Base-by-base conservation (phyloP, 2,888 invertebrate genomes). In the Neoscelio sp. region DNA sequence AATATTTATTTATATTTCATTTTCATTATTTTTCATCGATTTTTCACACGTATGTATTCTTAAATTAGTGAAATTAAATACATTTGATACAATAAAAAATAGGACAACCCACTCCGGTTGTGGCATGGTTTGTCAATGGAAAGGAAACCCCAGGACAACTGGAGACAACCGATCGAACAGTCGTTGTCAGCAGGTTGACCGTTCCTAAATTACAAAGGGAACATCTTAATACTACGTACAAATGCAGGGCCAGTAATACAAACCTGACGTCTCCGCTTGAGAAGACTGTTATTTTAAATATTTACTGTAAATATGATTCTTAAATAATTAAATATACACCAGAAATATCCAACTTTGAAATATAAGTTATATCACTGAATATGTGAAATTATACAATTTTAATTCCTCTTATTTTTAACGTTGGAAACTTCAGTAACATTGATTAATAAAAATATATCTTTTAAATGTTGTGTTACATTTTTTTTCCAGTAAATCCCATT, bases 211-310 rank as follows among this genome's bases (percentile, higher is more conserved):
- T 97, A 64, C 94, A 93, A 82, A 92, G 97, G 82, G 94, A 93
- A 77, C 95, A 96, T 84, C 92, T 96, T 70, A 96, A 97, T 90
- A 95, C 96, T 35, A 96, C 96, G 26, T 97, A 95, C 92, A 96
- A 95, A 90, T 97, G 97, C 89, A 94, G 96, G 90, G 97, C 97
- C 7, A 94, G 95, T 70, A 97, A 97, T 89, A 97, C 97, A 42
- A 95, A 96, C 90, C 93, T 97, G 77, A 96, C 95, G 89, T 94
- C 95, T 88, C 96, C 97, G 4, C 93, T 95, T 67, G 96, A 97
- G 90, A 95, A 95, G 89, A 95, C 94, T 81, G 95, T 97, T 83
- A 93, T 95, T 84, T 92, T 97, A 85, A 96, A 97, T 90, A 94
- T 97, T 92, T 93, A 96, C 88, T 91, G 97, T 97, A 91, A 95